A percentile compares a stretch with the other conserved stretches of the same genome.
phyloP scores from a whole-genome alignment of 2,113 vertebrate species.

The Penelope pileata region DNA sequence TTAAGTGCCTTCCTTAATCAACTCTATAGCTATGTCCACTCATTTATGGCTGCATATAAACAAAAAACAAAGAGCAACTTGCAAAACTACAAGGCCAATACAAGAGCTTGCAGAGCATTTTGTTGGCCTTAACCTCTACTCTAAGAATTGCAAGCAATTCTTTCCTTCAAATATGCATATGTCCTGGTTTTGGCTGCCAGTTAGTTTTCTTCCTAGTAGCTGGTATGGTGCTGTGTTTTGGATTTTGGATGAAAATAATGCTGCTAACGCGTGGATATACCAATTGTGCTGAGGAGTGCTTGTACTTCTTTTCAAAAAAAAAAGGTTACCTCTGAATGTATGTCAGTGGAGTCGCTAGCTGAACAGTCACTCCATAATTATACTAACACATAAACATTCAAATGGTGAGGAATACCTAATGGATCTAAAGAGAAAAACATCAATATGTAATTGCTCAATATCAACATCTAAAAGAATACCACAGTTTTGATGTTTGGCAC shows the following conservation, averaged over 20 bases:
- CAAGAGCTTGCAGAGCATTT: background rate
- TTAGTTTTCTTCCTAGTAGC: background rate
- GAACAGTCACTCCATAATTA: background rate
- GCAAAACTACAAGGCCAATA: accelerated
- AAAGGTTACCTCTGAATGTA: background rate
- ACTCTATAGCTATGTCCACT: background rate
- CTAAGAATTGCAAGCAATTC: background rate
- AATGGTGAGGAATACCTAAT: background rate
- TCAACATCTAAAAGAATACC: background rate
- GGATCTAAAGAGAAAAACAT: background rate
- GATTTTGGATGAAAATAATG: background rate
- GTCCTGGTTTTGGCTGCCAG: background rate
- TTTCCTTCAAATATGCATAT: background rate
- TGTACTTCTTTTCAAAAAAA: background rate
- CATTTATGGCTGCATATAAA: background rate
- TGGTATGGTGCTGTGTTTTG: background rate
- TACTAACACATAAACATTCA: background rate
- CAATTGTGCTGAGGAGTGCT: background rate
- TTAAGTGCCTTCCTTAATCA: conserved; percentile 34
- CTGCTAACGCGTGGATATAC: background rate
- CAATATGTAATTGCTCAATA: background rate
- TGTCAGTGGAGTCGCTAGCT: background rate
- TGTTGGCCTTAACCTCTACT: background rate
- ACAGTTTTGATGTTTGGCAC: background rate
- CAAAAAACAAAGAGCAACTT: background rate